A percentile compares a stretch with the other conserved stretches of the same genome.
Evolutionary conservation across 1,140 invertebrate species (phyloP).

Genomic region (Drosophila sturtevanti): DNA sequence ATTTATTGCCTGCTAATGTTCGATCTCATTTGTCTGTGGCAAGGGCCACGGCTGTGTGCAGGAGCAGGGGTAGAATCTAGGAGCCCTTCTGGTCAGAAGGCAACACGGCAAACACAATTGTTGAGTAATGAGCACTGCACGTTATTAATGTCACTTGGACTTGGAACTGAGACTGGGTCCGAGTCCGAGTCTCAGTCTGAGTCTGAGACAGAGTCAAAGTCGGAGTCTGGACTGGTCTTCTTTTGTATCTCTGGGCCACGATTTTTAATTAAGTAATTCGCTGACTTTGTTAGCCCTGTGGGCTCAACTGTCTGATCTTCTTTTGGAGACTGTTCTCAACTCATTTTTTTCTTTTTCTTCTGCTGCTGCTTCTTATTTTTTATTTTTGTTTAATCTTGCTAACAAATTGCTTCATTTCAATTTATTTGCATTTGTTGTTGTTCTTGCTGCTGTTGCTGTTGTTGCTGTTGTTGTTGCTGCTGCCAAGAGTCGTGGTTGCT

Average conservation of each 20-base stretch:
- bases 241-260: constrained; percentile 59
- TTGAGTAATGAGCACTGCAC: constrained; percentile 78
- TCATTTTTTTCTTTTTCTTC: constrained; percentile 14
- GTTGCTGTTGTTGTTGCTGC: constrained; percentile 30
- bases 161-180: not conserved
- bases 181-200: not conserved
- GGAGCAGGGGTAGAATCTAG: not conserved
- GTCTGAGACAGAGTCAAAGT: no score
- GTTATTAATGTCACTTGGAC: constrained; percentile 76
- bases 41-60: constrained; percentile 15
- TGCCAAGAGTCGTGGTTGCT: constrained; percentile 38
- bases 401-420: constrained; percentile 82
- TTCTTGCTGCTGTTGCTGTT: constrained; percentile 33
- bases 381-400: constrained; percentile 73
- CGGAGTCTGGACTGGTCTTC: constrained; percentile 35
- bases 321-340: constrained; percentile 32
- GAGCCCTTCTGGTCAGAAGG: constrained; percentile 6
- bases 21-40: constrained; percentile 65
- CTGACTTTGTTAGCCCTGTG: constrained; percentile 73
- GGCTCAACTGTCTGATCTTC: constrained; percentile 61
- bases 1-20: constrained; percentile 79
- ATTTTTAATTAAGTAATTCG: constrained; percentile 82
- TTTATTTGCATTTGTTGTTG: constrained; percentile 77
- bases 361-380: constrained; percentile 33
- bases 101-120: constrained; percentile 58